phyloP scores from a whole-genome alignment of 2,888 invertebrate species.

The Corbicula japonica region DNA sequence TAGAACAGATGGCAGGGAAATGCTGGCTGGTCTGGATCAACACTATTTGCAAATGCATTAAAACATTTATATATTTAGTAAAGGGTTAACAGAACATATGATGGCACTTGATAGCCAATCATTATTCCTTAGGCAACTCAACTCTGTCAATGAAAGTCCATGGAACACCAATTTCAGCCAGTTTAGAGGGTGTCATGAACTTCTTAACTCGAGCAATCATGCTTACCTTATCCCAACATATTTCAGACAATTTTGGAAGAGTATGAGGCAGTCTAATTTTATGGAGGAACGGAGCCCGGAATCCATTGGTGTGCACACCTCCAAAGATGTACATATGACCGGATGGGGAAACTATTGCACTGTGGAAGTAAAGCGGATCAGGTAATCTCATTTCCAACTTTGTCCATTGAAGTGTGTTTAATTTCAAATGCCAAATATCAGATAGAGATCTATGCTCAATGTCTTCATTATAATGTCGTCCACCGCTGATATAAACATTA shows the following conservation, averaged over 20 bases:
- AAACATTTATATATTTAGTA: too few species aligned
- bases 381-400: constrained; percentile 91
- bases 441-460: constrained; percentile 88
- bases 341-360: constrained; percentile 91
- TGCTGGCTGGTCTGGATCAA: too few species aligned
- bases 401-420: constrained; percentile 92
- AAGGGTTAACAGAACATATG: too few species aligned
- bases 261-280: constrained; percentile 92
- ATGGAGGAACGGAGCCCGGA: constrained; percentile 91
- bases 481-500: constrained; percentile 93
- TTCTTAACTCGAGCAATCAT: constrained; percentile 30
- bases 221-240: constrained; percentile 93
- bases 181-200: constrained; percentile 28
- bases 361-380: constrained; percentile 94
- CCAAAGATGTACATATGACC: constrained; percentile 86
- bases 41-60: too few species aligned
- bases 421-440: constrained; percentile 94
- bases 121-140: too few species aligned
- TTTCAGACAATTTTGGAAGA: constrained; percentile 94
- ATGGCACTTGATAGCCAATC: too few species aligned
- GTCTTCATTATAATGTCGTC: constrained; percentile 87
- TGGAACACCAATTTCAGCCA: constrained; percentile 55
- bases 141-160: constrained; percentile 63
- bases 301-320: constrained; percentile 81
- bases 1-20: too few species aligned